Evolutionary conservation across 2,113 vertebrate species (phyloP), one percentile per base, ranked within the genome.

Genomic region (Podarcis raffonei): DNA sequence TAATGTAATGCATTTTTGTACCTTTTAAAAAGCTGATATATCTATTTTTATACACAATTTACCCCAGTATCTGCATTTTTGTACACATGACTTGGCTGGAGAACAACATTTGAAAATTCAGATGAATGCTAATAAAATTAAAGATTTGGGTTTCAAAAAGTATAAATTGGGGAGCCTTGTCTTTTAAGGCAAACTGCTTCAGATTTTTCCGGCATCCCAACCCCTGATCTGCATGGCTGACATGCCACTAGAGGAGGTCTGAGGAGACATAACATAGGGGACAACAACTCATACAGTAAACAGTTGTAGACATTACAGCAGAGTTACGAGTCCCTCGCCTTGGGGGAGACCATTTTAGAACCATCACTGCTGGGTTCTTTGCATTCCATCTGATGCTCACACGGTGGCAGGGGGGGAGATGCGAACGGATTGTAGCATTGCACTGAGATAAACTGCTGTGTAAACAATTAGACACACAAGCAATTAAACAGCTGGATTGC

Each of bases 401-500:
- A 27, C 5, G 86, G 11, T 35, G 71, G 42, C 42, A 1, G 69
- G 77, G 69, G 77, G 22, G 57, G 37, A 75, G 59, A 62, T 15
- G 59, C 13, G 68, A 48, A 42, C 48, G 48, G 84, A 81, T 76
- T 59, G 12, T 81, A 84, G 48, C 78, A 12, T n/a, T 76, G 68
- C 48, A 59, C 3, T 4, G 48, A 4, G 53, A 27, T 91, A 27
- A 92, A 91, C 79, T 76, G 80, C 48, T 91, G 92, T 87, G 65
- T 87, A 85, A 93, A 92, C 89, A 83, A 80, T 84, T 93, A 91
- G 83, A 12, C 37, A 87, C 0, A 0, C 86, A 89, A 92, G 86
- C 11, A 42, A 89, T n/a, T 74, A 89, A 94, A 91, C 76, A 89
- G 69, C 65, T 91, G 91, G 79, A 86, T 84, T 92, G 86, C 57